Percentiles rank a stretch among this genome's conserved stretches.
These are phyloP conservation scores for Acrossocheilus fasciatus DNA, from an alignment of 2,797 vertebrate genomes.

Conservation along the genomic window DNA sequence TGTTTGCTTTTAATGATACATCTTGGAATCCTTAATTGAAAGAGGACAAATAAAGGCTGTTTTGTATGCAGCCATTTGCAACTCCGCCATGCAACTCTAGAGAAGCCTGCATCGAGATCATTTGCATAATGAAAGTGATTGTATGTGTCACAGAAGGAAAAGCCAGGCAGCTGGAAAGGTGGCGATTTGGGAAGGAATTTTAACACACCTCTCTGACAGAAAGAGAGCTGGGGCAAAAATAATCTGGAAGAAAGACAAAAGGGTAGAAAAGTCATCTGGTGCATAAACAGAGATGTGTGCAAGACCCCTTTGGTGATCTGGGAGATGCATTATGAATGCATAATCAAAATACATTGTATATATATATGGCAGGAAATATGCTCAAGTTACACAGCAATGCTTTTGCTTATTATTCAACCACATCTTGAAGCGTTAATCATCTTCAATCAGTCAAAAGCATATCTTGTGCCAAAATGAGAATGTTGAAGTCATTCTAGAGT, in stretches of 20 bases:
- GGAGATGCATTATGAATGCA: slow-evolving; percentile 44
- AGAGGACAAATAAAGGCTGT: slow-evolving; percentile 69
- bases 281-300: slow-evolving; percentile 38
- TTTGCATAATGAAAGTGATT: slow-evolving; percentile 77
- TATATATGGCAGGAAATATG: slow-evolving; percentile 26
- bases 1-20: slow-evolving; percentile 63
- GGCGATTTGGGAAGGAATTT: slow-evolving; percentile 62
- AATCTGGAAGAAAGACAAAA: slow-evolving; percentile 14
- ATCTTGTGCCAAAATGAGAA: slow-evolving; percentile 13
- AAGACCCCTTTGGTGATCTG: slow-evolving; percentile 32
- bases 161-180: slow-evolving; percentile 62
- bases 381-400: not conserved
- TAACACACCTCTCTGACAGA: slow-evolving; percentile 46
- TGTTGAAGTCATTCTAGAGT: slow-evolving; percentile 19
- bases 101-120: slow-evolving; percentile 62
- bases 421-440: not conserved
- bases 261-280: slow-evolving; percentile 24
- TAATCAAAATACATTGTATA: slow-evolving; percentile 26
- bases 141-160: slow-evolving; percentile 61
- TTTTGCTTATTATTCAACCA: slow-evolving; percentile 21
- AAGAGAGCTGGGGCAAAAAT: slow-evolving; percentile 11
- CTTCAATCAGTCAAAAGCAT: not conserved
- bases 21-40: slow-evolving; percentile 62
- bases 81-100: slow-evolving; percentile 43
- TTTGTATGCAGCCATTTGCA: slow-evolving; percentile 72